phyloP scores from a whole-genome alignment of 2,113 vertebrate genomes.

The Mirounga angustirostris region DNA sequence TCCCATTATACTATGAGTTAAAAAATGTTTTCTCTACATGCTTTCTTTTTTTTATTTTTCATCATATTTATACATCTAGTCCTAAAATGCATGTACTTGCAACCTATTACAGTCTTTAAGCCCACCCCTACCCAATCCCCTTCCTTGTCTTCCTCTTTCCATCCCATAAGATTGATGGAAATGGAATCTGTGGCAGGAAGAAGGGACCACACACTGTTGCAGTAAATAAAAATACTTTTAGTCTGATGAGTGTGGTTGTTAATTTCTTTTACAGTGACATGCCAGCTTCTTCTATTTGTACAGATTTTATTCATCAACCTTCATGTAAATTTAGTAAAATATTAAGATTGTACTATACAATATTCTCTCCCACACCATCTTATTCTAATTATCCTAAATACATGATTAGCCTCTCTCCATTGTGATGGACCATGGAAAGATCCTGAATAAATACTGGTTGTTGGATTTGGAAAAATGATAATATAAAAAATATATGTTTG shows the following conservation, averaged over 20 bases:
- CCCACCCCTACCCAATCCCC: accelerated
- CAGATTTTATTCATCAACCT: background rate
- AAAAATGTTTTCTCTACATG: background rate
- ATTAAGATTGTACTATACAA: background rate
- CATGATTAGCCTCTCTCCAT: background rate
- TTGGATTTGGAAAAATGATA: background rate
- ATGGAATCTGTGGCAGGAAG: background rate
- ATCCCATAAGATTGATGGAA: background rate
- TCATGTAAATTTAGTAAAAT: background rate
- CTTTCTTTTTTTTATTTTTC: background rate
- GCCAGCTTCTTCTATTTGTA: background rate
- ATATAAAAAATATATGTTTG: background rate
- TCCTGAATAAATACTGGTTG: background rate
- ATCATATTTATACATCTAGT: background rate
- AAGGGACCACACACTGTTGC: background rate
- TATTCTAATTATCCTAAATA: background rate
- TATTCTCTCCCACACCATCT: background rate
- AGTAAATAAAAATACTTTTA: background rate
- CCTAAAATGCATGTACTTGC: background rate
- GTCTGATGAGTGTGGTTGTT: background rate
- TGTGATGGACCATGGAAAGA: background rate
- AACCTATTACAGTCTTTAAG: background rate
- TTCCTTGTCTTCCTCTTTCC: background rate
- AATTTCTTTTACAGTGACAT: background rate
- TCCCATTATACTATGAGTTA: background rate